Evolutionary conservation across 1,140 invertebrate species (phyloP).

Genomic region (Aphis craccivora): DNA sequence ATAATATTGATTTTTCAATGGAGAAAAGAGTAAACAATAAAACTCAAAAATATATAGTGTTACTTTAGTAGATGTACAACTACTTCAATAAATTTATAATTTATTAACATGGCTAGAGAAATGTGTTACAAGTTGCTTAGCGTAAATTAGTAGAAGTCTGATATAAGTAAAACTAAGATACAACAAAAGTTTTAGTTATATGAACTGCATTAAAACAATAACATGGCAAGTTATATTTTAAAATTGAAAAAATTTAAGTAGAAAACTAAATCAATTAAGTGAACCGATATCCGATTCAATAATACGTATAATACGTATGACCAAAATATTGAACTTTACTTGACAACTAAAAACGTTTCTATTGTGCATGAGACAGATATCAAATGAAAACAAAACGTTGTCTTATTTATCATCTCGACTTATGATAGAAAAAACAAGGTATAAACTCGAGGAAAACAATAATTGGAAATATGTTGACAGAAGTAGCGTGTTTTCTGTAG

Average conservation of each 20-base stretch:
- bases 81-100: background rate
- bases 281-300: background rate
- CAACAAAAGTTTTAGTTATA: background rate
- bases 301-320: background rate
- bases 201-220: background rate
- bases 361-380: background rate
- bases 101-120: background rate
- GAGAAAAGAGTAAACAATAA: background rate
- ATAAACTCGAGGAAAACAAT: background rate
- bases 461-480: background rate
- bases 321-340: background rate
- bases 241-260: background rate
- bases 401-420: background rate
- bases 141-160: background rate
- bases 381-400: background rate
- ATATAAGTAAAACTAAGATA: background rate
- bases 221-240: background rate
- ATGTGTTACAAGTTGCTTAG: background rate
- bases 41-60: background rate
- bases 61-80: background rate
- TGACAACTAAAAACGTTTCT: background rate
- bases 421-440: background rate
- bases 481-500: background rate
- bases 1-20: background rate
- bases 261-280: background rate